Evolutionary conservation across 2,113 vertebrate species (phyloP), one percentile per base, ranked within the genome.

Genomic region (Toxotes jaculatrix): DNA sequence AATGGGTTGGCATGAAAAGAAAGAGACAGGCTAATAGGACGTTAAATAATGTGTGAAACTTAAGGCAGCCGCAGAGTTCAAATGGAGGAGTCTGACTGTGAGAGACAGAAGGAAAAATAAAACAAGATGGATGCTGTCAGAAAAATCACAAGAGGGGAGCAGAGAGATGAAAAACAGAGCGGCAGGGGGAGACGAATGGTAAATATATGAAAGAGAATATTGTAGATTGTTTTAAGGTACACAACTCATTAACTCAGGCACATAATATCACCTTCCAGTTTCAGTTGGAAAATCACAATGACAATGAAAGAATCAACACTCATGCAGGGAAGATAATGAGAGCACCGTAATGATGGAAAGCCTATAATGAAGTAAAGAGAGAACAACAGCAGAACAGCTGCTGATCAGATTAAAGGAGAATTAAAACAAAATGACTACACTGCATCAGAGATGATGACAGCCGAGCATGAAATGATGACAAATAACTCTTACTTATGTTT

Each of bases 401-500:
- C 79, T 84, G 80, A 86, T 90, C 78, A 87, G 81, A 91, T 91
- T 86, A 87, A 75, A 91, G 69, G 51, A 70, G 83, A 89, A 88
- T 89, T 87, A 83, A 86, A 87, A 71, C 79, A 32, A 84, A 91
- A 90, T 85, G 83, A 85, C 56, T 74, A 10, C 64, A 62, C 74
- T 57, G 80, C 72, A 73, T 88, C 87, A 82, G 78, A 75, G 75
- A 60, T 51, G 69, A 73, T 80, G 87, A 75, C 80, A 67, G 82
- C 57, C 32, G 45, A 60, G 64, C 61, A 67, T 61, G n/a, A 82
- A 89, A 87, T 69, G 56, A 81, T 83, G 80, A 76, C 77, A 83
- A 88, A 90, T 74, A 83, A 86, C 71, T 61, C 32, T 6, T 57
- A 60, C 68, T 51, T 67, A 1, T 73, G 49, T 79, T 80, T 79